These are phyloP conservation scores for Amphiduros pacificus DNA, from an alignment of 2,888 invertebrate genomes.

Conservation along the genomic window DNA sequence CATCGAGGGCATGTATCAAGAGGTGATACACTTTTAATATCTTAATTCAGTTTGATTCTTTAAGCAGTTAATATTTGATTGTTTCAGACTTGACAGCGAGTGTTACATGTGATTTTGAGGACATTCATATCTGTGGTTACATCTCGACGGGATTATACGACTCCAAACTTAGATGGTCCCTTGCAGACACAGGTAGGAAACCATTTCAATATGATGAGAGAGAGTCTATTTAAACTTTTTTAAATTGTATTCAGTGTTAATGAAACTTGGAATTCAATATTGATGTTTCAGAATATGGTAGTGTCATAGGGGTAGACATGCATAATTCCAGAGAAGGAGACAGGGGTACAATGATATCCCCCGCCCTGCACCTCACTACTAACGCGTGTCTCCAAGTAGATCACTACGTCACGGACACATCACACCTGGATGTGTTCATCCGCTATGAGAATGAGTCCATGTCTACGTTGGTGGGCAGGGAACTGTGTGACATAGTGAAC, in stretches of 20 bases:
- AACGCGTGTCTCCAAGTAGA: slow-evolving; percentile 23
- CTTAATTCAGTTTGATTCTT: background rate
- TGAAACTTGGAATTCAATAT: too few relatives aligned
- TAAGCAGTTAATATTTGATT: background rate
- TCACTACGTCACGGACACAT: slow-evolving; percentile 4
- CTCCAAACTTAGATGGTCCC: too few relatives aligned
- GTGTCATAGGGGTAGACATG: slow-evolving; percentile 5
- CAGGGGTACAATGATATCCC: slow-evolving; percentile 19
- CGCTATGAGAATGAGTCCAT: background rate
- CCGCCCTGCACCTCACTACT: slow-evolving; percentile 2
- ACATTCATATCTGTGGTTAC: slow-evolving; percentile 25
- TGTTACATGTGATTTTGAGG: slow-evolving; percentile 20
- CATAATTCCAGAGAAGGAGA: slow-evolving; percentile 18
- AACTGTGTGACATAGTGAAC: background rate
- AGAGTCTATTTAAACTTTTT: too few relatives aligned
- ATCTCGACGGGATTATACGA: too few relatives aligned
- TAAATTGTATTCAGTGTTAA: too few relatives aligned
- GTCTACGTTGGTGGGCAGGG: background rate
- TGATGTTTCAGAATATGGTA: too few relatives aligned
- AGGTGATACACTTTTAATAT: background rate
- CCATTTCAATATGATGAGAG: too few relatives aligned
- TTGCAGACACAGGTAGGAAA: too few relatives aligned
- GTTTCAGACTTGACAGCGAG: slow-evolving; percentile 19
- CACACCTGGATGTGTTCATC: slow-evolving; percentile 9
- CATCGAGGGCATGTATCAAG: too few relatives aligned